These are phyloP conservation scores for Campodea augens DNA, from an alignment of 1,140 invertebrate species.

Conservation along the genomic window DNA sequence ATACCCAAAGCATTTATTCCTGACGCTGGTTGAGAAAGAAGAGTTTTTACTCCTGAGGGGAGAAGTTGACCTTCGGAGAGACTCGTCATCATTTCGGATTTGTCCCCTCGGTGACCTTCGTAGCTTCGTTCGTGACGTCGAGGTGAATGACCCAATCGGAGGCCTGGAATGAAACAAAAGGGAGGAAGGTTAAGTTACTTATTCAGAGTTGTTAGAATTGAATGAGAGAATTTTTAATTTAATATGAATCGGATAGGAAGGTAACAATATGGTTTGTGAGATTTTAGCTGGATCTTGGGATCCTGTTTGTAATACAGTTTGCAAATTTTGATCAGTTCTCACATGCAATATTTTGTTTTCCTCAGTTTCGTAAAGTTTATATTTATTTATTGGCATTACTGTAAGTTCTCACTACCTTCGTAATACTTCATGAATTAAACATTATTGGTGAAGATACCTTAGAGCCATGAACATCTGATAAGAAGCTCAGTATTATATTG, in stretches of 20 bases:
- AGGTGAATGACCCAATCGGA: not conserved
- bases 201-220: not conserved
- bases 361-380: too few species aligned
- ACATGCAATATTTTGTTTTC: too few species aligned
- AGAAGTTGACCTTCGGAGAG: not conserved
- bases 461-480: not conserved
- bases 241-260: not conserved
- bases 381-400: too few species aligned
- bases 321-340: too few species aligned
- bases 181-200: not conserved
- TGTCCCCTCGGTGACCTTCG: not conserved
- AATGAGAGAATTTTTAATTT: not conserved
- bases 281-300: too few species aligned
- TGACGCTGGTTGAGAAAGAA: not conserved
- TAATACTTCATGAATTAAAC: too few species aligned
- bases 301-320: too few species aligned
- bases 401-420: too few species aligned
- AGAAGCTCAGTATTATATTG: not conserved
- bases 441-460: not conserved
- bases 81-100: too few species aligned
- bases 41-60: not conserved
- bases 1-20: not conserved
- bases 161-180: not conserved
- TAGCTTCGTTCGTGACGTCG: constrained; percentile 2
- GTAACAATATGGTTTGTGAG: too few species aligned